A percentile compares a stretch with the other conserved stretches of the same genome.
phyloP scores from a whole-genome alignment of 2,888 invertebrate species.

The Plutella xylostella region DNA sequence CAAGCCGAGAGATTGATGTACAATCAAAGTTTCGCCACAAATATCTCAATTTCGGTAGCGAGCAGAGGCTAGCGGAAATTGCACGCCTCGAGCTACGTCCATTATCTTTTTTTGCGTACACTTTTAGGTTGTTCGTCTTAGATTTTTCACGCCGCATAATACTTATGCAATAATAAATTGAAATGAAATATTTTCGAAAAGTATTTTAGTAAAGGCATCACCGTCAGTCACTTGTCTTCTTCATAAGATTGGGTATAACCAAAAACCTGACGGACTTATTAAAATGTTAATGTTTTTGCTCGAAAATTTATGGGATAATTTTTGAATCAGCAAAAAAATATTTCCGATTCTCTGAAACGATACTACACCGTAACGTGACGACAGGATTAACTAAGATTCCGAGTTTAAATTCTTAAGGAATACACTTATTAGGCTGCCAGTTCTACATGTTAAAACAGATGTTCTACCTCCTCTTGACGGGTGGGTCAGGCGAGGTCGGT shows the following conservation, averaged over 20 bases:
- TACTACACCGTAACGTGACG: not conserved
- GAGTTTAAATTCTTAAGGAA: conserved; percentile 30
- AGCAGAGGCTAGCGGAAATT: conserved; percentile 40
- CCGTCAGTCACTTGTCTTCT: no score
- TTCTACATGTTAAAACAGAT: conserved; percentile 62
- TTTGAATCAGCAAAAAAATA: no score
- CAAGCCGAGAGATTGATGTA: conserved; percentile 33
- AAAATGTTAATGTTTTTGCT: no score
- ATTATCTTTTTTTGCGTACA: conserved; percentile 42
- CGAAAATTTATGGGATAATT: no score
- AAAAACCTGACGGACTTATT: no score
- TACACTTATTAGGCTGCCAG: conserved; percentile 54
- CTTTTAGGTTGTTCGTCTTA: conserved; percentile 23
- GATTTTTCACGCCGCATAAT: conserved; percentile 6
- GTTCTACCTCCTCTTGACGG: conserved; percentile 60
- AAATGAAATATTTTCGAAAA: no score
- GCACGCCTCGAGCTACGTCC: conserved; percentile 34
- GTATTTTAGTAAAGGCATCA: no score
- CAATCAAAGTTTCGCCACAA: conserved; percentile 39
- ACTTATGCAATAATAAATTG: no score
- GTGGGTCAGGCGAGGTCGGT: conserved; percentile 61
- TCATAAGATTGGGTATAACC: no score
- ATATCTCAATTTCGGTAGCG: conserved; percentile 31
- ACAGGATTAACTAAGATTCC: conserved; percentile 18
- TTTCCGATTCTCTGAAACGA: no score